Evolutionary conservation across 1,140 invertebrate species (phyloP).

Genomic region (Tribolium castaneum): DNA sequence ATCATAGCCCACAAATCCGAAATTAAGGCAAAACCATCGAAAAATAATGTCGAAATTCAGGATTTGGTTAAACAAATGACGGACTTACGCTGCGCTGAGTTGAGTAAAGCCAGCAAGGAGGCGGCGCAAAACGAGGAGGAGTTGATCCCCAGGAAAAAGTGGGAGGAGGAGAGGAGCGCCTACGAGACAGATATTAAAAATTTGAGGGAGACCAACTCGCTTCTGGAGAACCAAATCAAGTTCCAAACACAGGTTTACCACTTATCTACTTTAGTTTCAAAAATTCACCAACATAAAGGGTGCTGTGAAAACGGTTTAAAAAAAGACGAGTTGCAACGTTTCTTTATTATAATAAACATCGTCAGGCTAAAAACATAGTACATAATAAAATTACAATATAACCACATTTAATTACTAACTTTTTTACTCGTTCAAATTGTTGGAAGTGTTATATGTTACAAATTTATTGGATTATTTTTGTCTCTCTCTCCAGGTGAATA

Average conservation of each 20-base stretch:
- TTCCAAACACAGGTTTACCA: conserved; percentile 72
- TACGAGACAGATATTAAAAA: conserved; percentile 70
- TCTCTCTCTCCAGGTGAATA: conserved; percentile 79
- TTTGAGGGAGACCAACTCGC: conserved; percentile 71
- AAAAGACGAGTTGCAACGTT: no score
- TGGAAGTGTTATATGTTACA: no score
- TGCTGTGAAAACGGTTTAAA: no score
- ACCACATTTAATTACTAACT: no score
- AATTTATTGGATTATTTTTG: no score
- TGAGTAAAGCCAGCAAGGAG: conserved; percentile 59
- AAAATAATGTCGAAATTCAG: conserved; percentile 78
- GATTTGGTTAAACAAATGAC: conserved; percentile 76
- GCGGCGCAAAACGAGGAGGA: conserved; percentile 55
- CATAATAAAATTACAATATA: no score
- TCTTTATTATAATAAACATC: no score
- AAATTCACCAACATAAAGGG: no score
- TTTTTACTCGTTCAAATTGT: no score
- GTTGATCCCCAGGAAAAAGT: conserved; percentile 56
- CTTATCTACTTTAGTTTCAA: not conserved
- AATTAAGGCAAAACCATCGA: conserved; percentile 62
- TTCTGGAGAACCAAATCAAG: conserved; percentile 77
- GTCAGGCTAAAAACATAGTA: no score
- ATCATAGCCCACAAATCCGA: conserved; percentile 71
- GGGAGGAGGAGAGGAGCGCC: conserved; percentile 58
- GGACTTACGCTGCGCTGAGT: conserved; percentile 70